Evolutionary conservation across 2,797 vertebrate species (phyloP).

Genomic region (Chelonia mydas): DNA sequence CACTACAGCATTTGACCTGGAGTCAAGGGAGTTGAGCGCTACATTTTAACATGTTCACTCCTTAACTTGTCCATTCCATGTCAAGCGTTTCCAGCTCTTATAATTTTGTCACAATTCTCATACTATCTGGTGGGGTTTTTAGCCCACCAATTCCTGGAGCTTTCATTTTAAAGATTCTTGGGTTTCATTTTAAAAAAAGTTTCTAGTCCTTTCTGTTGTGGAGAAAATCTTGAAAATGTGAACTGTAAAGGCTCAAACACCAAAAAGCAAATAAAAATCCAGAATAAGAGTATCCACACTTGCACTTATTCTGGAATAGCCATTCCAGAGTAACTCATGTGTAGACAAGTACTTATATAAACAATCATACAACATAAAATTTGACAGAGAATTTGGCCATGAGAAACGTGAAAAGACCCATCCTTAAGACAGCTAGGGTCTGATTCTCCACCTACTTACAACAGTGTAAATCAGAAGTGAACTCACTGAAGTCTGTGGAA

Average conservation of each 20-base stretch:
- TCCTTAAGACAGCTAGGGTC: neutral
- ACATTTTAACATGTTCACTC: neutral
- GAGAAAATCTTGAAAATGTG: neutral
- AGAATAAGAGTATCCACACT: too few species aligned
- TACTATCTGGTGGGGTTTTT: neutral
- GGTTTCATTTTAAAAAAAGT: neutral
- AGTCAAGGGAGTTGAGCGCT: neutral
- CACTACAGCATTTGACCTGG: neutral
- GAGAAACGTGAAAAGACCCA: neutral
- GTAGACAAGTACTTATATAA: neutral
- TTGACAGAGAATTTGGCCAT: neutral
- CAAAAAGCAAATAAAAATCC: neutral
- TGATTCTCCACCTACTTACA: neutral
- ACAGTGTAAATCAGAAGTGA: rapidly evolving
- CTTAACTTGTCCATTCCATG: neutral
- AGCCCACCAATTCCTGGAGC: neutral
- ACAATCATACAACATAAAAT: neutral
- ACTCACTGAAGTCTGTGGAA: neutral
- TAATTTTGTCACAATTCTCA: neutral
- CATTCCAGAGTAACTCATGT: neutral
- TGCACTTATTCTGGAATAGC: neutral
- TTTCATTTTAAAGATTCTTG: neutral
- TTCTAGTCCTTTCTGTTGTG: neutral
- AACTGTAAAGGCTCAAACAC: neutral
- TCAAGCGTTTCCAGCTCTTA: neutral